A percentile compares a stretch with the other conserved stretches of the same genome.
phyloP scores from a whole-genome alignment of 2,797 vertebrate species.

The Lutra lutra region DNA sequence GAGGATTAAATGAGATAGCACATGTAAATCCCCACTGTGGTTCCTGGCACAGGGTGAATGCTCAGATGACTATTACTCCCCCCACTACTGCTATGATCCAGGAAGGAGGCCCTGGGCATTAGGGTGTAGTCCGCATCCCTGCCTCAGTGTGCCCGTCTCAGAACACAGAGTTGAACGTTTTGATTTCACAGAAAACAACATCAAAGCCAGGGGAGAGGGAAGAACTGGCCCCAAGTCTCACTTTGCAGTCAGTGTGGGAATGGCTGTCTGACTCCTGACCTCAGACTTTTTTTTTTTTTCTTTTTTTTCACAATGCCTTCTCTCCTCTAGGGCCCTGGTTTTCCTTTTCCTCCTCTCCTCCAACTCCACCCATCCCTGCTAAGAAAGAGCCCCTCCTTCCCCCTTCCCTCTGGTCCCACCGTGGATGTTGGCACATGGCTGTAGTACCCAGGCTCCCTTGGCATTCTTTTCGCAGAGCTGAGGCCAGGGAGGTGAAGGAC shows the following conservation, averaged over 20 bases:
- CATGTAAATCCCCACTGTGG: too few relatives aligned
- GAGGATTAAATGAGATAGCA: neutral
- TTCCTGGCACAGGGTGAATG: neutral
- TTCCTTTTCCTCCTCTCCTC: neutral
- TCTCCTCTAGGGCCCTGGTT: neutral
- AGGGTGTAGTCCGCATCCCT: neutral
- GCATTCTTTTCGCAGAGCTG: conserved; percentile 42
- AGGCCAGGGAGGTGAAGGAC: conserved; percentile 61
- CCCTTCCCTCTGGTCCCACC: neutral
- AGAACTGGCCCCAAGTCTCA: neutral
- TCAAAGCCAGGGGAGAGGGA: neutral
- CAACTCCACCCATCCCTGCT: neutral
- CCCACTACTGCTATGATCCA: neutral
- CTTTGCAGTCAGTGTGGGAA: neutral
- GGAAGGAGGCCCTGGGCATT: neutral
- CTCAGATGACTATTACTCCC: too few relatives aligned
- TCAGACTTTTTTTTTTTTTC: neutral
- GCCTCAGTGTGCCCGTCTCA: neutral
- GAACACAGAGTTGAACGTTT: neutral
- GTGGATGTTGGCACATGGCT: neutral
- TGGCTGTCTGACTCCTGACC: neutral
- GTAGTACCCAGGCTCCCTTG: neutral
- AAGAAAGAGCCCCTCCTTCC: neutral
- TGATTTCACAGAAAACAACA: neutral
- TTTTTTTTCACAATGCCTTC: neutral